A percentile compares a stretch with the other conserved stretches of the same genome.
These are phyloP conservation scores for Dastarcus helophoroides DNA, from an alignment of 2,888 invertebrate genomes.

Conservation along the genomic window DNA sequence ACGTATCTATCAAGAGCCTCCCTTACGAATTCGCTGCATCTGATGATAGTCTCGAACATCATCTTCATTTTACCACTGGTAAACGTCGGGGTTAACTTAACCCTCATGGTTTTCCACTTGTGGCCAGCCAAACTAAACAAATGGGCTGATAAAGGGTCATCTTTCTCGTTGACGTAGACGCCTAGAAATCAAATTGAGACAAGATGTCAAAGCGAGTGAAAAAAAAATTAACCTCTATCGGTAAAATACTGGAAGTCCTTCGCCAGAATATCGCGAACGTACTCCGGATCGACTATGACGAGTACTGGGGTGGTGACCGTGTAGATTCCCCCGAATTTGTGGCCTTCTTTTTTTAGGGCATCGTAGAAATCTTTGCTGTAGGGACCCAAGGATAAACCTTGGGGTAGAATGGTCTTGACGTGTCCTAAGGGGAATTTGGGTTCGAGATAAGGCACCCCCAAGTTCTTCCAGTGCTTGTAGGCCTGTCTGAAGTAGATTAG, in stretches of 20 bases:
- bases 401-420: constrained; percentile 10
- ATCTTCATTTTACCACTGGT: too few species aligned
- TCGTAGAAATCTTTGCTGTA: constrained; percentile 17
- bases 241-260: constrained; percentile 25
- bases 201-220: too few species aligned
- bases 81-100: too few species aligned
- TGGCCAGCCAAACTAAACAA: too few species aligned
- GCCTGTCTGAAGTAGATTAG: constrained; percentile 11
- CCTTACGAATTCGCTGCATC: too few species aligned
- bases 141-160: too few species aligned
- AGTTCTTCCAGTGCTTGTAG: constrained; percentile 20
- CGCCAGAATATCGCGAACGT: constrained; percentile 22
- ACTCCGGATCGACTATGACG: constrained; percentile 21
- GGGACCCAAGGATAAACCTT: constrained; percentile 11
- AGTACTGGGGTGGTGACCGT: constrained; percentile 17
- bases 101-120: too few species aligned
- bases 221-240: constrained; percentile 20
- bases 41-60: too few species aligned
- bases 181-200: too few species aligned
- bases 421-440: constrained; percentile 25
- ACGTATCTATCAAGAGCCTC: too few species aligned
- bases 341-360: constrained; percentile 15
- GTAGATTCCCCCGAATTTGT: constrained; percentile 18
- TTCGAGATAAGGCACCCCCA: constrained; percentile 16
- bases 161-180: too few species aligned